Evolutionary conservation across 2,113 vertebrate species (phyloP).

Genomic region (Chaetodon trifascialis): DNA sequence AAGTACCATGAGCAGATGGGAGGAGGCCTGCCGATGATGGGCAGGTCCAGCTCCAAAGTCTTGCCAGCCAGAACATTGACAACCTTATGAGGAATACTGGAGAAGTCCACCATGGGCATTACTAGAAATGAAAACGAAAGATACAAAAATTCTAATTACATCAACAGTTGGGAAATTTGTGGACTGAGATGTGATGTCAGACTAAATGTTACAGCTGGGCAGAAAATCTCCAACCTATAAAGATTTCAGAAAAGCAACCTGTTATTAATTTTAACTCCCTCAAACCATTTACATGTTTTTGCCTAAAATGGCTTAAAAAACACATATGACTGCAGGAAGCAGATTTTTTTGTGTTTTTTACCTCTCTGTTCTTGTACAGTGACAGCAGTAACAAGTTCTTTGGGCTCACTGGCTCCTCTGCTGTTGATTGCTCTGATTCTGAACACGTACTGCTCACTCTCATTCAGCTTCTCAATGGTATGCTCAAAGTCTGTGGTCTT

Average conservation of each 20-base stretch:
- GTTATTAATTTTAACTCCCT: too few relatives aligned
- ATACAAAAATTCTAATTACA: neutral
- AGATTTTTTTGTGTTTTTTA: slow-evolving; percentile 65
- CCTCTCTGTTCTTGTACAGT: slow-evolving; percentile 95
- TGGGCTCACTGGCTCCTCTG: slow-evolving; percentile 92
- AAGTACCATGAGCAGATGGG: slow-evolving; percentile 94
- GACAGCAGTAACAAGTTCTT: slow-evolving; percentile 92
- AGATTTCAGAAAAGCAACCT: neutral
- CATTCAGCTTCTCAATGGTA: slow-evolving; percentile 94
- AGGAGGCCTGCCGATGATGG: slow-evolving; percentile 93
- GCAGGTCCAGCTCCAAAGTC: slow-evolving; percentile 92
- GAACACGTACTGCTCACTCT: slow-evolving; percentile 95
- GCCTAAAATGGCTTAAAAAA: neutral
- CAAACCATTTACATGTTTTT: neutral
- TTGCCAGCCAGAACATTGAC: slow-evolving; percentile 92
- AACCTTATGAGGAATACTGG: slow-evolving; percentile 93
- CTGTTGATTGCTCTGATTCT: slow-evolving; percentile 95
- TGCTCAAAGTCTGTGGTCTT: slow-evolving; percentile 92
- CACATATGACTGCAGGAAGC: neutral
- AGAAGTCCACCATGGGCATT: slow-evolving; percentile 91
- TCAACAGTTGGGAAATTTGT: neutral
- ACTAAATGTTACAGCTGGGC: neutral
- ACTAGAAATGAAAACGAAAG: slow-evolving; percentile 79
- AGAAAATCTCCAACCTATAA: too few relatives aligned
- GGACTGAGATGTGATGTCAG: neutral